Conservation (phyloP, 2,113 vertebrate species). For the Chiloscyllium plagiosum region DNA sequence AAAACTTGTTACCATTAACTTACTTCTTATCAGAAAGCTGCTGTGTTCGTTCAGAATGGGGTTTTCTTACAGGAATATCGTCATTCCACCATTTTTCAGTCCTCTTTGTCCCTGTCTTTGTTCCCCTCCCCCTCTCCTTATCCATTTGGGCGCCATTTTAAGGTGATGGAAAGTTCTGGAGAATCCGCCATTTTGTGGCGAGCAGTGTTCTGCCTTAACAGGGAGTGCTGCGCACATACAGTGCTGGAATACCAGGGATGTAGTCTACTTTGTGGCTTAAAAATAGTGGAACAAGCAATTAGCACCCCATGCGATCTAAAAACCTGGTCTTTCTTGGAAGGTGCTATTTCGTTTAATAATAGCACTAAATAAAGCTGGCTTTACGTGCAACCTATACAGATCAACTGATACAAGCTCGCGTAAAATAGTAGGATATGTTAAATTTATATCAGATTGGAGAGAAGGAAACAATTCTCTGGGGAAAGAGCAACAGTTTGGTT, state of each 20-base stretch:
- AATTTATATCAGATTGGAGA: constrained; percentile 33
- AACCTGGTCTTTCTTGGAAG: not conserved
- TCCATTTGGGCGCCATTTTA: constrained; percentile 27
- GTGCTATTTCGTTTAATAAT: constrained; percentile 12
- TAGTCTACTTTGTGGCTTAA: constrained; percentile 27
- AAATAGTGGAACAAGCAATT: constrained; percentile 31
- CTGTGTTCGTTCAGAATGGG: constrained; percentile 15
- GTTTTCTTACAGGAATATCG: constrained; percentile 22
- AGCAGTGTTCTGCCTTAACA: not conserved
- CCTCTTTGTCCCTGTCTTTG: constrained; percentile 18
- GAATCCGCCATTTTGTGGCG: constrained; percentile 31
- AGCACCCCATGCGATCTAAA: not conserved
- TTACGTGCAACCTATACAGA: constrained; percentile 14
- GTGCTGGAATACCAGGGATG: constrained; percentile 15
- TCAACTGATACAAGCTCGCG: constrained; percentile 5
- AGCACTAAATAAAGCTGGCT: constrained; percentile 27
- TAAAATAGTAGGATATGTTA: constrained; percentile 4
- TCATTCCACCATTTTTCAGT: constrained; percentile 1
- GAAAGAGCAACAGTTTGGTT: constrained; percentile 30
- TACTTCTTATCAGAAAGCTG: constrained; percentile 16
- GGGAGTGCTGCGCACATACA: not conserved
- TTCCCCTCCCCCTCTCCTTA: not conserved
- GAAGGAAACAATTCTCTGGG: constrained; percentile 32
- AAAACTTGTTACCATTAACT: constrained; percentile 28
- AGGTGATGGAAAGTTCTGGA: constrained; percentile 30